Percentiles rank a stretch among this genome's conserved stretches.
phyloP scores from a whole-genome alignment of 2,888 invertebrate genomes.

The Ochropleura leucogaster region DNA sequence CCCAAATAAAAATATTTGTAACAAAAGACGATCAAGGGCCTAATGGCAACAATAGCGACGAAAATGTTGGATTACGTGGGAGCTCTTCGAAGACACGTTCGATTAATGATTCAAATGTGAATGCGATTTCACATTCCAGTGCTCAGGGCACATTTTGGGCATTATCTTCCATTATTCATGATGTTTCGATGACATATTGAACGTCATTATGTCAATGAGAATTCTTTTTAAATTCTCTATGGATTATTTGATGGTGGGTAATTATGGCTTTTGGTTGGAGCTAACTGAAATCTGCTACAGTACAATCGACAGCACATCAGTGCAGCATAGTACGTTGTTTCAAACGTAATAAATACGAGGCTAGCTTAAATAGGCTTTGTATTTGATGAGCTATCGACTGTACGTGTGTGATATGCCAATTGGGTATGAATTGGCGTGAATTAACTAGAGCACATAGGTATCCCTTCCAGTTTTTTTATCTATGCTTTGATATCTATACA shows the following conservation, averaged over 20 bases:
- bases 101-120: conserved; percentile 63
- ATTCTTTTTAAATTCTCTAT: conserved; percentile 73
- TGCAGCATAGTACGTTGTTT: not conserved
- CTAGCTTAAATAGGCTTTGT: too few relatives aligned
- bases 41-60: conserved; percentile 44
- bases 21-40: conserved; percentile 33
- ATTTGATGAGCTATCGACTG: too few relatives aligned
- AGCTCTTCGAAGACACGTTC: conserved; percentile 52
- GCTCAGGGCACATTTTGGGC: conserved; percentile 60
- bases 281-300: not conserved
- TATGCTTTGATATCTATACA: too few relatives aligned
- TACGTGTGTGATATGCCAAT: too few relatives aligned
- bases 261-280: not conserved
- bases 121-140: conserved; percentile 69
- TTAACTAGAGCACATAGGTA: too few relatives aligned
- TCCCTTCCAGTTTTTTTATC: too few relatives aligned
- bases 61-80: conserved; percentile 41
- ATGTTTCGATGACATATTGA: conserved; percentile 80
- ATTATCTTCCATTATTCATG: conserved; percentile 80
- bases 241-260: conserved; percentile 21
- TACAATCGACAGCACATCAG: not conserved
- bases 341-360: too few relatives aligned
- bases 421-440: too few relatives aligned
- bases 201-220: conserved; percentile 78
- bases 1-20: conserved; percentile 12